Evolutionary conservation across 2,113 vertebrate species (phyloP).

Genomic region (Ceyx melanurus): DNA sequence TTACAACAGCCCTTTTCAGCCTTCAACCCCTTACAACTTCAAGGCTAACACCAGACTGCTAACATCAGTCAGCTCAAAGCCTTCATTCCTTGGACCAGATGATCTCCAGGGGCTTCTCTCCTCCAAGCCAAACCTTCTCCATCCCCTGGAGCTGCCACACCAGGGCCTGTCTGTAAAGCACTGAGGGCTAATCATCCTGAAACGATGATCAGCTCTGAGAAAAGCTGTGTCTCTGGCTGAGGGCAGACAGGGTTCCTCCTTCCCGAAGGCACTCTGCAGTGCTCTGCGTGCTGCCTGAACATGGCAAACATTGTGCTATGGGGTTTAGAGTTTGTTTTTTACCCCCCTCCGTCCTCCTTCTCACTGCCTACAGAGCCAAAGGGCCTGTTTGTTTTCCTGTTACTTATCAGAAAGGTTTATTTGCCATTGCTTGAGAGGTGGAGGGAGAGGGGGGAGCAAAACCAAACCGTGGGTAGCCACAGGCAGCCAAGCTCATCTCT

Average conservation of each 20-base stretch:
- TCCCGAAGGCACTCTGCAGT: neutral
- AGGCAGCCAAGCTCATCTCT: conserved; percentile 57
- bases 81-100: neutral
- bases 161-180: neutral
- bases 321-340: neutral
- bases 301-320: neutral
- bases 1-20: neutral
- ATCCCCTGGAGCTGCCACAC: neutral
- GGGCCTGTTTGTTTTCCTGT: conserved; percentile 61
- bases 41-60: neutral
- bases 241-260: neutral
- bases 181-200: neutral
- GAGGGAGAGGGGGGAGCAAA: neutral
- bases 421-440: conserved; percentile 33
- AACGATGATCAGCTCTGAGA: neutral
- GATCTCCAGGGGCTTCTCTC: neutral
- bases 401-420: conserved; percentile 70
- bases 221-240: neutral
- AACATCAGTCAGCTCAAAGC: neutral
- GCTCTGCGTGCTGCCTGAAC: neutral
- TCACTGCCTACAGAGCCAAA: conserved; percentile 51
- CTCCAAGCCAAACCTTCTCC: neutral
- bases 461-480: neutral
- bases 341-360: neutral
- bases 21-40: neutral